These are phyloP conservation scores for Tenebrio molitor DNA, from an alignment of 1,140 invertebrate species.

Conservation along the genomic window DNA sequence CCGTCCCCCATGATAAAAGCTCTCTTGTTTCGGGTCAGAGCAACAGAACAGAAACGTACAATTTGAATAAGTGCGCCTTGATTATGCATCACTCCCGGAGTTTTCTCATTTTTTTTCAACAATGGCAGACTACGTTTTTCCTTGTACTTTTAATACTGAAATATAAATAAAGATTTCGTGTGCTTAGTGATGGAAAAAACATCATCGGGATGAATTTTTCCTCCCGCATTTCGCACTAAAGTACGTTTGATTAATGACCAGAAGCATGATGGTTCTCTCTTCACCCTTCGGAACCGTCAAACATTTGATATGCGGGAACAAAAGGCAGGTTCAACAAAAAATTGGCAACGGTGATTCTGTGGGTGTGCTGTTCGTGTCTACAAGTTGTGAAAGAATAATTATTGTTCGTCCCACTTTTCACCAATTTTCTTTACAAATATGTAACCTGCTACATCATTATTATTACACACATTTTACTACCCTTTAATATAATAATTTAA, in stretches of 20 bases:
- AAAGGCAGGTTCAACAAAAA: constrained; percentile 23
- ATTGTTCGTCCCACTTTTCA: not conserved
- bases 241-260: constrained; percentile 40
- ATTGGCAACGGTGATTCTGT: not conserved
- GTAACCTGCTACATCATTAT: no score
- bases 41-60: constrained; percentile 26
- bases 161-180: constrained; percentile 34
- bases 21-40: constrained; percentile 23
- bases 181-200: constrained; percentile 11
- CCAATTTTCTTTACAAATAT: no score
- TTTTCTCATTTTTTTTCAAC: constrained; percentile 8
- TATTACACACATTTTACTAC: no score
- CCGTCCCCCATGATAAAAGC: constrained; percentile 11
- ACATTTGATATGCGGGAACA: constrained; percentile 25
- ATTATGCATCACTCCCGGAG: constrained; percentile 18
- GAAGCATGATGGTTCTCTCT: constrained; percentile 8
- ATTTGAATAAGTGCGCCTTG: constrained; percentile 31
- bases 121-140: not conserved
- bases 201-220: constrained; percentile 16
- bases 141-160: constrained; percentile 27
- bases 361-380: not conserved
- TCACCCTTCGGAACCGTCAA: not conserved
- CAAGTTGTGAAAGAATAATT: not conserved
- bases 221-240: constrained; percentile 25
- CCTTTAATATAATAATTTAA: no score